Evolutionary conservation across 2,797 vertebrate genomes (phyloP).

Genomic region (Sarcophilus harrisii): DNA sequence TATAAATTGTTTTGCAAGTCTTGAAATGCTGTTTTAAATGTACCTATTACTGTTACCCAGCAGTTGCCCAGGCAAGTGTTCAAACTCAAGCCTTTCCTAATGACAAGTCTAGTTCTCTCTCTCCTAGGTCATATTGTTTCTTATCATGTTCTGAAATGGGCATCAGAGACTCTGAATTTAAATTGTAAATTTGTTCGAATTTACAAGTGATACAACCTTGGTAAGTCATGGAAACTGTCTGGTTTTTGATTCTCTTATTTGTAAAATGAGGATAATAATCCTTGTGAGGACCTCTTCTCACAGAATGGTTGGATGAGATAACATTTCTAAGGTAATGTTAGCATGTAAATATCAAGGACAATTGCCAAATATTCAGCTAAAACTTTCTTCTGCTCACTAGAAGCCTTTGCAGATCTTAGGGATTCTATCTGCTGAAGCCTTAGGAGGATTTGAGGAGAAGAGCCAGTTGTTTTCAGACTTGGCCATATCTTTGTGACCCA

Average conservation of each 20-base stretch:
- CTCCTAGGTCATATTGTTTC: background rate
- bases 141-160: background rate
- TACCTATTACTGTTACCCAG: background rate
- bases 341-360: background rate
- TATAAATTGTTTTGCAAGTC: background rate
- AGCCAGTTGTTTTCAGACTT: background rate
- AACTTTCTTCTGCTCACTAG: background rate
- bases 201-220: background rate
- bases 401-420: background rate
- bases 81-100: background rate
- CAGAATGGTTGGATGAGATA: background rate
- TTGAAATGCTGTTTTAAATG: background rate
- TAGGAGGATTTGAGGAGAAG: background rate
- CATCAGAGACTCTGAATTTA: background rate
- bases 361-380: background rate
- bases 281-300: background rate
- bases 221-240: background rate
- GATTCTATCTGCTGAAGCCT: background rate
- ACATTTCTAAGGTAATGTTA: background rate
- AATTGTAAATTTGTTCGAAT: background rate
- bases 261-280: background rate
- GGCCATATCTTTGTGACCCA: background rate
- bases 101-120: background rate
- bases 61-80: background rate
- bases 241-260: background rate